Evolutionary conservation across 2,888 invertebrate species (phyloP).

Genomic region (Lymantria monacha): DNA sequence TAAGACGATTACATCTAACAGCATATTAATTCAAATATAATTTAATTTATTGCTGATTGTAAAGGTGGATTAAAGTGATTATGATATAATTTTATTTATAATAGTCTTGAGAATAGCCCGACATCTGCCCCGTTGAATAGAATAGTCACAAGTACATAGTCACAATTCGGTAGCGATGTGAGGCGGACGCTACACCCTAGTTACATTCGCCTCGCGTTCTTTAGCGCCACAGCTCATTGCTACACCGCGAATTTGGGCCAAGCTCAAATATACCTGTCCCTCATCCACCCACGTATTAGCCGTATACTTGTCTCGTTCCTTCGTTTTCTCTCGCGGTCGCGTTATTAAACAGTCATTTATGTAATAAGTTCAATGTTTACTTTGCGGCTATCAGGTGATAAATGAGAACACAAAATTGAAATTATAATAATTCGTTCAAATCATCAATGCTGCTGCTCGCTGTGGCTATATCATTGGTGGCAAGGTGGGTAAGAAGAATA

Average conservation of each 20-base stretch:
- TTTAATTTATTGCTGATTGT: no score
- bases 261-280: conserved; percentile 54
- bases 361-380: conserved; percentile 75
- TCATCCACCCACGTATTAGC: conserved; percentile 37
- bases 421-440: conserved; percentile 26
- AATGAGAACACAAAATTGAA: conserved; percentile 37
- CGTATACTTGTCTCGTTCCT: conserved; percentile 50
- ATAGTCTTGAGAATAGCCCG: conserved; percentile 47
- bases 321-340: conserved; percentile 35
- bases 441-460: conserved; percentile 21
- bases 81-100: conserved; percentile 23
- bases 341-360: conserved; percentile 52
- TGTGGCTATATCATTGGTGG: conserved; percentile 7
- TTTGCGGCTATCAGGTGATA: conserved; percentile 50
- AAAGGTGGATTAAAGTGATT: no score
- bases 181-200: conserved; percentile 67
- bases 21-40: no score
- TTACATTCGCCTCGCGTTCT: conserved; percentile 59
- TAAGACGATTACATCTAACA: no score
- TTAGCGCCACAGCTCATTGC: conserved; percentile 61
- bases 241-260: conserved; percentile 69
- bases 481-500: conserved; percentile 26
- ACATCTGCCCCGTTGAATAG: conserved; percentile 53
- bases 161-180: conserved; percentile 79
- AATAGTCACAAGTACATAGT: conserved; percentile 64